phyloP scores from a whole-genome alignment of 2,797 vertebrate genomes.

The Pseudomugil tenellus region DNA sequence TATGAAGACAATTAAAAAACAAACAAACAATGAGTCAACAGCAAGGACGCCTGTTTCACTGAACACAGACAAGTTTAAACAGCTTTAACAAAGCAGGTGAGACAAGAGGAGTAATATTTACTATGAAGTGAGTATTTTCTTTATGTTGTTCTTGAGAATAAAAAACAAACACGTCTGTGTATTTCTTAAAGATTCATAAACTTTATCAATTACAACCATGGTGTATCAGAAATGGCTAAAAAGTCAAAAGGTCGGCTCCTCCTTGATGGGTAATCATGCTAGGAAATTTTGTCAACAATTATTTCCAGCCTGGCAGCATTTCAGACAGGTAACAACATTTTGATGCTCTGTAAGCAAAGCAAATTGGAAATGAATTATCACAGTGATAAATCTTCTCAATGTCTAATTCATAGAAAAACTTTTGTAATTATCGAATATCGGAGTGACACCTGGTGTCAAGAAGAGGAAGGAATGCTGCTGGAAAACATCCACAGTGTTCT shows the following conservation, averaged over 20 bases:
- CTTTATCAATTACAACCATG: neutral
- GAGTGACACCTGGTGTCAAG: slow-evolving; percentile 71
- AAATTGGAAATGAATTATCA: neutral
- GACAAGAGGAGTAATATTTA: neutral
- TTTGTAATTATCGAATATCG: slow-evolving; percentile 4
- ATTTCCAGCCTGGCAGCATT: neutral
- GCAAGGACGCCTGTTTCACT: neutral
- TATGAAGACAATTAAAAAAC: neutral
- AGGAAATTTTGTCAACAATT: neutral
- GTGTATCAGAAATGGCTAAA: neutral
- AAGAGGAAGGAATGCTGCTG: slow-evolving; percentile 15
- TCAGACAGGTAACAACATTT: neutral
- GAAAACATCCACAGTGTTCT: neutral
- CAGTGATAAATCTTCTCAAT: neutral
- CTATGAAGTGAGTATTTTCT: neutral
- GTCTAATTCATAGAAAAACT: neutral
- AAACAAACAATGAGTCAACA: neutral
- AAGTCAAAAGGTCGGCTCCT: neutral
- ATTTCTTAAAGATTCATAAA: neutral
- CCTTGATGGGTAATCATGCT: neutral
- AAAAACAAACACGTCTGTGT: neutral
- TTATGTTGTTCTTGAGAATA: neutral
- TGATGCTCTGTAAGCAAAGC: neutral
- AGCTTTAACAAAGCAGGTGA: neutral
- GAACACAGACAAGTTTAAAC: neutral